Evolutionary conservation across 2,888 invertebrate species (phyloP), one percentile per base, ranked within the genome.

Genomic region (Drosophila vallismaia): DNA sequence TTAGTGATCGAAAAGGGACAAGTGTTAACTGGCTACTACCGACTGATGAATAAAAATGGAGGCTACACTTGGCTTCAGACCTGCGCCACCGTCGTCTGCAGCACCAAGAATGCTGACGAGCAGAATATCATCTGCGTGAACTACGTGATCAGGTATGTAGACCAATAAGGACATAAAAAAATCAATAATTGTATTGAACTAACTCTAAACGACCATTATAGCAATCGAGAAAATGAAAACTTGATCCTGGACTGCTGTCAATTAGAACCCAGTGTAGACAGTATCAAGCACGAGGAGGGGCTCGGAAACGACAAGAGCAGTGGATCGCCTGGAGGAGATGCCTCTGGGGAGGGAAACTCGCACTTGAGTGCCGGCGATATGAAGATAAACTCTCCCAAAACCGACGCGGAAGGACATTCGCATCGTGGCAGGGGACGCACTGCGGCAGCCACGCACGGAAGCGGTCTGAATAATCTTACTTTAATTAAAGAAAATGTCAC

Each of bases 1-100:
- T 9, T 8, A 98, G 98, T 98, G 92, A 96, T 98, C 90, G 95
- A 96, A 92, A 99, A 99, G 92, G 98, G 99, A 12, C 99, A 99
- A 93, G 98, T 98, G 64, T 93, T 98, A 91, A 98, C 98, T 12
- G 97, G 97, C 92, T 99, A 98, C 93, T 98, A 97, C 92, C 95
- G 98, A 88, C 92, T 99, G 89, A 97, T 99, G 96, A 98, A 98
- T 93, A 98, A 98, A 91, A 95, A 95, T 79, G 98, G 98, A 5
- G 99, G 99, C 36, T 99, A 96, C 92, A 97, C 98, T 56, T 99
- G 98, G 98, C 92, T 99, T 88, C 98, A 98, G 92, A 98, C 97
- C 0, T 99, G 98, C 91, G 98, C 98, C 67, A 99, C 98, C 0
- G 97, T 98, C 45, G 97, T 99, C 62, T 98, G 97, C 92, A 98